phyloP scores from a whole-genome alignment of 2,888 invertebrate genomes.

The Eumacrocentrus americanus region DNA sequence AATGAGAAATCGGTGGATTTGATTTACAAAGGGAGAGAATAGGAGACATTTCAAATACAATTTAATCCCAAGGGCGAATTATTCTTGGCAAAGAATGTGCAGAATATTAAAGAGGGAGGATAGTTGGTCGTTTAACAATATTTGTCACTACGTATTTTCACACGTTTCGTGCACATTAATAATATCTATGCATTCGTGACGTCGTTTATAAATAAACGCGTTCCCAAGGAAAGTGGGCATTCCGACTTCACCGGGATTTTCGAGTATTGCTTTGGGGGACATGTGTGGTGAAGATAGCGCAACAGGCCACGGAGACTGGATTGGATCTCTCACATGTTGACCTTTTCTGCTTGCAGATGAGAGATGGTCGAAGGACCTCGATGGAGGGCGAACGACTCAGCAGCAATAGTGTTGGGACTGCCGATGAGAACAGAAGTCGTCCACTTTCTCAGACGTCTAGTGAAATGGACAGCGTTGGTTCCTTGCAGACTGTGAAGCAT shows the following conservation, averaged over 20 bases:
- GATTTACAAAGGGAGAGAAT: no score
- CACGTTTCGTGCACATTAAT: not conserved
- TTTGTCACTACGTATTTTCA: not conserved
- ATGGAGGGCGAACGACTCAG: constrained; percentile 65
- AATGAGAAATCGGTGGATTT: no score
- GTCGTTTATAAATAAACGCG: constrained; percentile 23
- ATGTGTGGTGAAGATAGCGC: constrained; percentile 19
- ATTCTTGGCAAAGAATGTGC: no score
- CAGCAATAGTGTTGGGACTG: constrained; percentile 53
- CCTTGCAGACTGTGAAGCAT: constrained; percentile 56
- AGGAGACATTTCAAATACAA: not conserved
- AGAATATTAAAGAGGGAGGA: not conserved
- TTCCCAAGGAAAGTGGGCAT: constrained; percentile 19
- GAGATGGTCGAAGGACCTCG: constrained; percentile 56
- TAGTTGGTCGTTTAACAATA: not conserved
- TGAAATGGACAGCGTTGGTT: constrained; percentile 64
- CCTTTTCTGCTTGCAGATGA: constrained; percentile 44
- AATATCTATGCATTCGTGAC: not conserved
- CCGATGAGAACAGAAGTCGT: constrained; percentile 63
- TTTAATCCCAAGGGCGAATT: no score
- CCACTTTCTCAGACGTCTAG: constrained; percentile 74
- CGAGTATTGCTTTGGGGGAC: constrained; percentile 4
- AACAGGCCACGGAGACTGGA: not conserved
- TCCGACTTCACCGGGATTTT: constrained; percentile 15
- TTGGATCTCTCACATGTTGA: constrained; percentile 18